phyloP scores from a whole-genome alignment of 2,113 vertebrate genomes.

The Garra rufa region DNA sequence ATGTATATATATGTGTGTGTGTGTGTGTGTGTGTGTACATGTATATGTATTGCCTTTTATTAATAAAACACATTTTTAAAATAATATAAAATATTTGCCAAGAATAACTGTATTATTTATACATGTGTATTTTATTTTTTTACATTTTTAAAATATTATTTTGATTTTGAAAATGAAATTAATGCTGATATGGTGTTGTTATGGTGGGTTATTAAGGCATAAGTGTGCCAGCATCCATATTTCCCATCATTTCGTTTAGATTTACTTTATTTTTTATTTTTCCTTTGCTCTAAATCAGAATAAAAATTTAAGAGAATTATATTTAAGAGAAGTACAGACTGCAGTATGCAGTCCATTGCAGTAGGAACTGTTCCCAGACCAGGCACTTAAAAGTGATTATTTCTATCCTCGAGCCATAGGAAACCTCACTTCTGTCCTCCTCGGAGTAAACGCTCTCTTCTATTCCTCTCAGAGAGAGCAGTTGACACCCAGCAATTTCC shows the following conservation, averaged over 20 bases:
- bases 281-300: too few species aligned
- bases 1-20: too few species aligned
- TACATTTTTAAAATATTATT: not conserved
- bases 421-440: not conserved
- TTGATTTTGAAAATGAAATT: too few species aligned
- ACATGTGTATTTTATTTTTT: not conserved
- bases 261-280: too few species aligned
- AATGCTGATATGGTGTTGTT: too few species aligned
- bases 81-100: too few species aligned
- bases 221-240: not conserved
- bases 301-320: too few species aligned
- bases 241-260: not conserved
- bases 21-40: too few species aligned
- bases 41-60: too few species aligned
- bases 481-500: conserved; percentile 16
- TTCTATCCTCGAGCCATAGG: not conserved
- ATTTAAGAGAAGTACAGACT: not conserved
- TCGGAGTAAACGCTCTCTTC: not conserved
- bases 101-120: too few species aligned
- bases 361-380: not conserved
- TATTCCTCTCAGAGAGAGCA: conserved; percentile 5
- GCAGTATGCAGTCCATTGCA: not conserved
- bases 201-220: not conserved
- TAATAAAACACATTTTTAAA: too few species aligned
- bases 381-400: not conserved